Percentiles rank a stretch among this genome's conserved stretches.
phyloP scores from a whole-genome alignment of 2,113 vertebrate genomes.

The Neotoma lepida region DNA sequence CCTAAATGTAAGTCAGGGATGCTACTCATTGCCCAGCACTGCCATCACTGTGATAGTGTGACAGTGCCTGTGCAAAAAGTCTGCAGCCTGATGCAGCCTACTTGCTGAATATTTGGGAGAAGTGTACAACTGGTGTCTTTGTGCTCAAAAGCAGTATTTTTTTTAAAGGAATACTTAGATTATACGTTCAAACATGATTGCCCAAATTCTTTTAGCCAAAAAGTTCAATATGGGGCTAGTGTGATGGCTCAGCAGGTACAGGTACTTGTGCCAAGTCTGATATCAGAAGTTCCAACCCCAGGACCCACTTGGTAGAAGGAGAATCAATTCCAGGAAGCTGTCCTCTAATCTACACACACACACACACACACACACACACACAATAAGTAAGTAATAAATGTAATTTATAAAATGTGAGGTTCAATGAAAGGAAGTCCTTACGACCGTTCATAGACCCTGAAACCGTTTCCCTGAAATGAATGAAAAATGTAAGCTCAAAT shows the following conservation, averaged over 20 bases:
- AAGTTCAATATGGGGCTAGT: neutral
- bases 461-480: neutral
- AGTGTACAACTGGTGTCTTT: neutral
- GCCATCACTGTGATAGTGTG: neutral
- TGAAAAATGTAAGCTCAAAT: neutral
- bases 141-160: neutral
- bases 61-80: neutral
- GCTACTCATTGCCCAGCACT: neutral
- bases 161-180: constrained; percentile 24
- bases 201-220: neutral
- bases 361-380: neutral
- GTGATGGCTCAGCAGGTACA: neutral
- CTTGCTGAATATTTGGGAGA: neutral
- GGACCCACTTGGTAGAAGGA: neutral
- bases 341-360: neutral
- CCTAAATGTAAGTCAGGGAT: neutral
- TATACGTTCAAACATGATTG: neutral
- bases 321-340: neutral
- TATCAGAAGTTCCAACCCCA: neutral
- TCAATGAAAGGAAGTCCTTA: constrained; percentile 2
- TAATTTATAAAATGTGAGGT: neutral
- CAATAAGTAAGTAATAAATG: neutral
- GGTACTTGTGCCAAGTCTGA: neutral
- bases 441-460: neutral
- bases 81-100: neutral